Evolutionary conservation across 2,888 invertebrate species (phyloP).

Genomic region (Drosophila flavopinicola): DNA sequence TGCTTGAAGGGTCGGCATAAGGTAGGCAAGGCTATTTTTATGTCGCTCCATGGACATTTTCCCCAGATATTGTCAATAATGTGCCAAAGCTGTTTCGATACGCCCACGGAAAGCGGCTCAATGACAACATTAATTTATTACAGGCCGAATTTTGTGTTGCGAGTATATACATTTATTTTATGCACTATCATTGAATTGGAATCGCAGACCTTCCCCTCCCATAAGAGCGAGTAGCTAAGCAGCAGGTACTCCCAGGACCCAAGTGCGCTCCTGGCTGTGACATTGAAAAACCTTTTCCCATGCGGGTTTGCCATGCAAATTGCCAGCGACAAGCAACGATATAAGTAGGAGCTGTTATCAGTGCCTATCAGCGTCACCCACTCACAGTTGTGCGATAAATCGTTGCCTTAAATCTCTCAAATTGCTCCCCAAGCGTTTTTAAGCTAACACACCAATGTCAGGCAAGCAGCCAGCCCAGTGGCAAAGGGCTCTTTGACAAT

Average conservation of each 20-base stretch:
- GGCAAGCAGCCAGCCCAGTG: slow-evolving; percentile 41
- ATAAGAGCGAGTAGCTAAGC: slow-evolving; percentile 4
- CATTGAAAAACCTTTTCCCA: slow-evolving; percentile 60
- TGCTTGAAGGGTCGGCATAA: slow-evolving; percentile 1
- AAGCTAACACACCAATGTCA: slow-evolving; percentile 62
- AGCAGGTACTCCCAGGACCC: slow-evolving; percentile 9
- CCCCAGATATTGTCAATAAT: slow-evolving; percentile 34
- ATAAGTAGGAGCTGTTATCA: slow-evolving; percentile 37
- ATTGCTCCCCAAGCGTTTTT: slow-evolving; percentile 73
- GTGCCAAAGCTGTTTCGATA: slow-evolving; percentile 22
- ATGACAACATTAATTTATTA: slow-evolving; percentile 55
- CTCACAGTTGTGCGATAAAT: slow-evolving; percentile 65
- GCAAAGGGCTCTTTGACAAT: slow-evolving; percentile 8
- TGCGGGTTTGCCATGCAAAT: slow-evolving; percentile 66
- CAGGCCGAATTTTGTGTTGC: slow-evolving; percentile 25
- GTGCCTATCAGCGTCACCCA: slow-evolving; percentile 64
- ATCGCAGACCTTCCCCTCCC: slow-evolving; percentile 38
- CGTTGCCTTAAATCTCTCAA: slow-evolving; percentile 67
- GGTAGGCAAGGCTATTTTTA: slow-evolving; percentile 42
- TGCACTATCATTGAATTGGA: slow-evolving; percentile 70
- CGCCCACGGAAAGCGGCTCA: slow-evolving; percentile 33
- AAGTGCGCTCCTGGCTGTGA: slow-evolving; percentile 6
- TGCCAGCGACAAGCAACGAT: slow-evolving; percentile 20
- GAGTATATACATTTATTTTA: slow-evolving; percentile 60
- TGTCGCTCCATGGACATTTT: slow-evolving; percentile 41